Evolutionary conservation across 92 coral and sea anemone species (phyloP).

Genomic region (Meandrina meandrites): DNA sequence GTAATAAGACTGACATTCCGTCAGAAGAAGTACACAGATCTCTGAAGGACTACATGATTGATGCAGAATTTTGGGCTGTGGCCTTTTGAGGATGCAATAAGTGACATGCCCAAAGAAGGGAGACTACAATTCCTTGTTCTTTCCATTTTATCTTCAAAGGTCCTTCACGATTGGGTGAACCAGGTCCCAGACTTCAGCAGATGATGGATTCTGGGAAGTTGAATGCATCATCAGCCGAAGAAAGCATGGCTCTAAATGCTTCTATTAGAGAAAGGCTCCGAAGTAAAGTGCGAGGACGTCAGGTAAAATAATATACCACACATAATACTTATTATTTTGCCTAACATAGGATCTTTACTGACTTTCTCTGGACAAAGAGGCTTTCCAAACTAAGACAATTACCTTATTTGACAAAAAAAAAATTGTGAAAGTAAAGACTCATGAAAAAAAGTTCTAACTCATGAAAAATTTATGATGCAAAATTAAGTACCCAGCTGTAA

Average conservation of each 20-base stretch:
- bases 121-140: background rate
- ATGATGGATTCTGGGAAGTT: constrained; percentile 49
- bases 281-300: constrained; percentile 95
- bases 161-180: constrained; percentile 46
- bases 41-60: background rate
- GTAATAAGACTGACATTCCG: too few relatives aligned
- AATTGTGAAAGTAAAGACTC: too few relatives aligned
- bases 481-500: too few relatives aligned
- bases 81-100: background rate
- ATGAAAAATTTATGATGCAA: too few relatives aligned
- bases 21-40: background rate
- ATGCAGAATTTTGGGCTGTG: background rate
- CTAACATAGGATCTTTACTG: too few relatives aligned
- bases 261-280: constrained; percentile 95
- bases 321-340: too few relatives aligned
- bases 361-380: too few relatives aligned
- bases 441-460: too few relatives aligned
- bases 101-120: background rate
- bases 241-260: constrained; percentile 83
- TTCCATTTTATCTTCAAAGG: background rate
- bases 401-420: too few relatives aligned
- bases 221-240: constrained; percentile 68
- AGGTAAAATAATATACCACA: constrained; percentile 51
- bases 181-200: constrained; percentile 69
- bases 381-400: too few relatives aligned